phyloP scores from a whole-genome alignment of 1,140 invertebrate species.

The Eueides isabella region DNA sequence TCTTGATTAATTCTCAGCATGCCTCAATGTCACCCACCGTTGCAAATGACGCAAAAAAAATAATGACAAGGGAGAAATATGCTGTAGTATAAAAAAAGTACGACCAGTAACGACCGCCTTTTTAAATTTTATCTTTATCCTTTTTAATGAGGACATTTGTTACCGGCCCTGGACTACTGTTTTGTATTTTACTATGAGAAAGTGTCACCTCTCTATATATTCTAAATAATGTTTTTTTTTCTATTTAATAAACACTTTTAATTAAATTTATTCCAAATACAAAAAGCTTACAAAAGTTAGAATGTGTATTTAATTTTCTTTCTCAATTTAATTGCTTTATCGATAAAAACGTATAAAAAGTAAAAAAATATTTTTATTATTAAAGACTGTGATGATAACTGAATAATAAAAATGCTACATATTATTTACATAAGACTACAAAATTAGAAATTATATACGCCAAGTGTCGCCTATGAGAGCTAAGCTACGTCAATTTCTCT shows the following conservation, averaged over 20 bases:
- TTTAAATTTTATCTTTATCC: conserved; percentile 22
- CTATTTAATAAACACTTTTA: no score
- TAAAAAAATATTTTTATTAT: no score
- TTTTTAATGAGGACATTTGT: conserved; percentile 37
- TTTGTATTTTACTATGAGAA: not conserved
- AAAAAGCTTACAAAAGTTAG: no score
- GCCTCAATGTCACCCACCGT: conserved; percentile 67
- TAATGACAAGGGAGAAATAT: conserved; percentile 44
- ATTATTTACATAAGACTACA: not conserved
- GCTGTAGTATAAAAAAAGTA: conserved; percentile 20
- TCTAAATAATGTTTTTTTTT: no score
- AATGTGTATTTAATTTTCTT: no score
- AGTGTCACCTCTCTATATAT: not conserved
- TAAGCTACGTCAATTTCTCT: conserved; percentile 51
- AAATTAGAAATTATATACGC: not conserved
- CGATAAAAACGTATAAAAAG: no score
- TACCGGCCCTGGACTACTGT: conserved; percentile 10
- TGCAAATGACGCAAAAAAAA: conserved; percentile 70
- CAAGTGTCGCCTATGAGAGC: conserved; percentile 2
- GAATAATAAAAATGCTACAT: no score
- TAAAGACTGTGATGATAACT: no score
- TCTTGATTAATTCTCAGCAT: conserved; percentile 69
- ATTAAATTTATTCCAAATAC: no score
- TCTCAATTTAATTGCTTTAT: no score
- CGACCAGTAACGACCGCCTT: conserved; percentile 25